A percentile compares a stretch with the other conserved stretches of the same genome.
phyloP scores from a whole-genome alignment of 2,888 invertebrate genomes.

The Dryocosmus kuriphilus region DNA sequence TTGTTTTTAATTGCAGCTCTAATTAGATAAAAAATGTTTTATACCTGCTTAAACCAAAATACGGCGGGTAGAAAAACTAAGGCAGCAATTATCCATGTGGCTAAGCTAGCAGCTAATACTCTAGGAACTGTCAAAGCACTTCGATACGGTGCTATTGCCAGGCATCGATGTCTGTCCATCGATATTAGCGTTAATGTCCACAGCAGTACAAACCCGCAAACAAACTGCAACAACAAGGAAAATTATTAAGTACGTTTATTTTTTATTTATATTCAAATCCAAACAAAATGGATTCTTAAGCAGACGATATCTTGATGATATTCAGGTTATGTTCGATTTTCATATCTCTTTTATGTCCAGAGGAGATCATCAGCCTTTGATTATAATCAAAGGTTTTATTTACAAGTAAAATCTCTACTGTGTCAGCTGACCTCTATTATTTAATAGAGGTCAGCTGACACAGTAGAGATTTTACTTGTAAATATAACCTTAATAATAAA shows the following conservation, averaged over 20 bases:
- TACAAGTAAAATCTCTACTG: too few species aligned
- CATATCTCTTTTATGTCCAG: too few species aligned
- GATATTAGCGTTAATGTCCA: slow-evolving; percentile 81
- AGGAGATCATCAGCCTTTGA: too few species aligned
- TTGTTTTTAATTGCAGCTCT: background rate
- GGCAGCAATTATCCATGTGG: slow-evolving; percentile 79
- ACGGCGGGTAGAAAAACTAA: slow-evolving; percentile 79
- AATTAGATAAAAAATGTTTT: slow-evolving; percentile 8
- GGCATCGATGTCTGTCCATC: slow-evolving; percentile 80
- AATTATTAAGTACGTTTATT: background rate
- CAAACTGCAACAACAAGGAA: slow-evolving; percentile 76
- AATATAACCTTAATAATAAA: too few species aligned
- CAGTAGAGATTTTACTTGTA: too few species aligned
- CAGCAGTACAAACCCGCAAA: slow-evolving; percentile 80
- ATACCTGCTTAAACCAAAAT: slow-evolving; percentile 78
- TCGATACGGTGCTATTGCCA: slow-evolving; percentile 80
- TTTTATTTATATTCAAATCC: background rate
- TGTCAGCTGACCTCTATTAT: too few species aligned
- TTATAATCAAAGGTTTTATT: too few species aligned
- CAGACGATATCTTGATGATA: too few species aligned
- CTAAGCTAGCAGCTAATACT: slow-evolving; percentile 73
- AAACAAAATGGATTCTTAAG: too few species aligned
- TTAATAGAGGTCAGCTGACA: too few species aligned
- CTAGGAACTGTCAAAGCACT: slow-evolving; percentile 78
- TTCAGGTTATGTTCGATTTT: too few species aligned